phyloP scores from a whole-genome alignment of 2,888 invertebrate genomes.

The Uropetala carovei region DNA sequence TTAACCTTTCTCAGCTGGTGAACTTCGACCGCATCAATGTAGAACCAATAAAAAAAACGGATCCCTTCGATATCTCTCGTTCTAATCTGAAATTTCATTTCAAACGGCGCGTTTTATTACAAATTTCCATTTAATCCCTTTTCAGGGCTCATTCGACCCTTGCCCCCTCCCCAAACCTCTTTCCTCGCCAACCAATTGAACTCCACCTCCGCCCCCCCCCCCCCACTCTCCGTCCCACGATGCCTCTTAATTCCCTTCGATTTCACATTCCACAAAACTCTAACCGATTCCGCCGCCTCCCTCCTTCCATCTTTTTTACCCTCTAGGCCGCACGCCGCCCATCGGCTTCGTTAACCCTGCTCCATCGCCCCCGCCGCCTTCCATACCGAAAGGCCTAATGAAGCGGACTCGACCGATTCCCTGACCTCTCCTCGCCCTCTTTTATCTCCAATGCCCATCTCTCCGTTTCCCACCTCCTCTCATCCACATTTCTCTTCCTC shows the following conservation, averaged over 20 bases:
- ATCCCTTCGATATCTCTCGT: not conserved
- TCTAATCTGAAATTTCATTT: not conserved
- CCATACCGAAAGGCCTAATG: constrained; percentile 37
- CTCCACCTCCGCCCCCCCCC: not conserved
- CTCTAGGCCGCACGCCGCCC: not conserved
- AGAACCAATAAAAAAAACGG: too few species aligned
- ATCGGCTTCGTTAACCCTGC: not conserved
- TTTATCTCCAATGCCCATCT: constrained; percentile 61
- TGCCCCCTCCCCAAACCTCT: not conserved
- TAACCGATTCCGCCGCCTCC: not conserved
- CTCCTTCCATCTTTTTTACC: not conserved
- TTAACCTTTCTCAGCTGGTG: too few species aligned
- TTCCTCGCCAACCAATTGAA: not conserved
- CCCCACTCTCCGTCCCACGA: constrained; percentile 39
- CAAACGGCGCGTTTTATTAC: constrained; percentile 58
- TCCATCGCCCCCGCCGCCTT: not conserved
- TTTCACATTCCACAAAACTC: constrained; percentile 59
- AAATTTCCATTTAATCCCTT: constrained; percentile 57
- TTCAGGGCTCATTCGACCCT: constrained; percentile 26
- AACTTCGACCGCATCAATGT: too few species aligned
- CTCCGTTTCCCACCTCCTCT: not conserved
- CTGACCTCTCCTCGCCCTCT: constrained; percentile 29
- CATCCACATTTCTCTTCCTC: not conserved
- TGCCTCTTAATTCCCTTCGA: constrained; percentile 58
- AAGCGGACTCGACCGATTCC: constrained; percentile 52